Evolutionary conservation across 2,113 vertebrate species (phyloP), one percentile per base, ranked within the genome.

Genomic region (Thomomys bottae): DNA sequence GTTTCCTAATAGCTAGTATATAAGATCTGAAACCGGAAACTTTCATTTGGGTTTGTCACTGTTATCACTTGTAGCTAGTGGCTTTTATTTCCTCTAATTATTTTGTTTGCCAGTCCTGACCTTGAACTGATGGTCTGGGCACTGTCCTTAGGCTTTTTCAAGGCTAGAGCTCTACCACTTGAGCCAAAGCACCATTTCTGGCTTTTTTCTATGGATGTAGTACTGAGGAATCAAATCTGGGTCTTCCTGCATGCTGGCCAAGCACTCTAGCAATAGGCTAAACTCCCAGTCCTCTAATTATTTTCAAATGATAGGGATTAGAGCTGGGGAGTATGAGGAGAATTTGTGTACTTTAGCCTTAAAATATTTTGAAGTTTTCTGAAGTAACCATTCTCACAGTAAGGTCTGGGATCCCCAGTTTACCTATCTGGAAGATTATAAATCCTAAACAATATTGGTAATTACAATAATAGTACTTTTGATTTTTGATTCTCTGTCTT

Each of bases 71-170:
- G 40, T 7, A 72, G 38, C 61, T 49, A 3, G 66, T 17, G 30
- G 40, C 7, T 32, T 78, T 5, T 9, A 0, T 45, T 3, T 54
- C 1, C 2, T 32, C 21, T 26, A 1, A 3, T 68, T 40, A n/a
- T 36, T 79, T 78, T 9, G n/a, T n/a, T n/a, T n/a, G n/a, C n/a
- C n/a, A n/a, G n/a, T n/a, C n/a, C n/a, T n/a, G n/a, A n/a, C n/a
- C n/a, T n/a, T n/a, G n/a, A n/a, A n/a, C n/a, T n/a, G n/a, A n/a
- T n/a, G n/a, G n/a, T n/a, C n/a, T n/a, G n/a, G n/a, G n/a, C n/a
- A n/a, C n/a, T n/a, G n/a, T n/a, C n/a, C n/a, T n/a, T n/a, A n/a
- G n/a, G n/a, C n/a, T n/a, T n/a, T n/a, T n/a, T n/a, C n/a, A n/a
- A n/a, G n/a, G n/a, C n/a, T n/a, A n/a, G n/a, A n/a, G n/a, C n/a